Base-by-base conservation (phyloP, 2,113 vertebrate species). In the Nibea coibor region DNA sequence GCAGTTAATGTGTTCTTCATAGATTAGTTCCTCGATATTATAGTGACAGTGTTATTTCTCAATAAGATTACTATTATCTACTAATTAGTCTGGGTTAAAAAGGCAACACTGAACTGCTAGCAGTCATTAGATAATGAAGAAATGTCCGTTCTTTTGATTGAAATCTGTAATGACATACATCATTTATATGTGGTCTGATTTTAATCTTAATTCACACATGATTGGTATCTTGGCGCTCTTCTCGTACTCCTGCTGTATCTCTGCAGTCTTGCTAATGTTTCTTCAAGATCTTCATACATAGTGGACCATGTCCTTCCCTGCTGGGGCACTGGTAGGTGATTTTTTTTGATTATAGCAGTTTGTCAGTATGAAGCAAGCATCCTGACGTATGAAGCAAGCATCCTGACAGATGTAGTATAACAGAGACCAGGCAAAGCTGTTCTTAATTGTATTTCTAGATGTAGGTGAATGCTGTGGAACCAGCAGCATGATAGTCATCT, bases 161-260 rank as follows among this genome's bases (percentile, higher is more conserved):
- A 22, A 69, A 50, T 50, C n/a, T 67, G 65, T 31, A 51, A 28
- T 45, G 35, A 43, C 16, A n/a, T 47, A 31, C 10, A 35, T 43
- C 26, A 24, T 72, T 54, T 26, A 19, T 5, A 22, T 57, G n/a
- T 53, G 47, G 9, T 64, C 31, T 74, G 72, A 74, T 63, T 74
- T 50, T 26, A 53, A 51, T 42, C 31, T 74, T 50, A 22, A 43
- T 62, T 67, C 24, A 5, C 45, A 17, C 20, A 16, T 16, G 28
- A 20, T 19, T 20, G 11, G 64, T 53, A 15, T 39, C 0, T 22
- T 35, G 19, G 10, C 31, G 5, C 65, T 67, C 64, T 28, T 67
- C 47, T 28, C 15, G 39, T n/a, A 15, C 61, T 64, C 11, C 22
- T 43, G 35, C 35, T 72, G 3, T 19, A 54, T 14, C 45, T 22